Conservation (phyloP, 1,140 invertebrate genomes). For the Thalassaphorura encarpata region DNA sequence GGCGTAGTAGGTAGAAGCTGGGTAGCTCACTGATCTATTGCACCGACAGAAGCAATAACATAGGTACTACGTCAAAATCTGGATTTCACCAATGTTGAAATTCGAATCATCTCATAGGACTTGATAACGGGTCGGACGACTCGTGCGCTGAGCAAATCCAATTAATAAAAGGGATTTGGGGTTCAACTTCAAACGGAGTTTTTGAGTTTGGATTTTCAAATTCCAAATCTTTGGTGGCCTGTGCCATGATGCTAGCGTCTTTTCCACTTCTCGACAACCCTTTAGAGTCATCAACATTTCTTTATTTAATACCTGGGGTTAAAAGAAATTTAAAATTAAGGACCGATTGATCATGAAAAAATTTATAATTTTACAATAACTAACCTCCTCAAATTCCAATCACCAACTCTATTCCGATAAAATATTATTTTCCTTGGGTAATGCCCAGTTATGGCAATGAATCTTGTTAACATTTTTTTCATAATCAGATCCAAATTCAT, state of each 20-base stretch:
- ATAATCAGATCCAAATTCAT: constrained; percentile 32
- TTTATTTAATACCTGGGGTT: constrained; percentile 37
- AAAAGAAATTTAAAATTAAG: constrained; percentile 2
- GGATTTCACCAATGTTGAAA: constrained; percentile 63
- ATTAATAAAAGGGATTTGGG: constrained; percentile 44
- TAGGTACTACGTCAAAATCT: constrained; percentile 70
- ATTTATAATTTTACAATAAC: constrained; percentile 20
- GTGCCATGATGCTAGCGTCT: neutral
- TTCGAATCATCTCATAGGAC: constrained; percentile 66
- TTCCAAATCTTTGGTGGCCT: constrained; percentile 34
- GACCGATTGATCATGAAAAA: neutral
- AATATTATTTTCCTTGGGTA: constrained; percentile 38
- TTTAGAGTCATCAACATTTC: constrained; percentile 56
- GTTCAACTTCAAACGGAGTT: constrained; percentile 39
- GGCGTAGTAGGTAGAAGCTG: constrained; percentile 87
- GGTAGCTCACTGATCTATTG: constrained; percentile 77
- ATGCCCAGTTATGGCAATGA: constrained; percentile 16
- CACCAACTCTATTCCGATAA: constrained; percentile 41
- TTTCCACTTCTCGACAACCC: constrained; percentile 44
- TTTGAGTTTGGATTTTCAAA: constrained; percentile 39
- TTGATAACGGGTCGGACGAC: constrained; percentile 78
- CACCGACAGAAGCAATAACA: constrained; percentile 84
- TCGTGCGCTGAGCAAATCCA: constrained; percentile 62
- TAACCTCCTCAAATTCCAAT: constrained; percentile 39
- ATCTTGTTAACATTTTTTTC: constrained; percentile 29